These are phyloP conservation scores for Steinernema hermaphroditum DNA, from an alignment of 2,888 invertebrate genomes.

Conservation along the genomic window DNA sequence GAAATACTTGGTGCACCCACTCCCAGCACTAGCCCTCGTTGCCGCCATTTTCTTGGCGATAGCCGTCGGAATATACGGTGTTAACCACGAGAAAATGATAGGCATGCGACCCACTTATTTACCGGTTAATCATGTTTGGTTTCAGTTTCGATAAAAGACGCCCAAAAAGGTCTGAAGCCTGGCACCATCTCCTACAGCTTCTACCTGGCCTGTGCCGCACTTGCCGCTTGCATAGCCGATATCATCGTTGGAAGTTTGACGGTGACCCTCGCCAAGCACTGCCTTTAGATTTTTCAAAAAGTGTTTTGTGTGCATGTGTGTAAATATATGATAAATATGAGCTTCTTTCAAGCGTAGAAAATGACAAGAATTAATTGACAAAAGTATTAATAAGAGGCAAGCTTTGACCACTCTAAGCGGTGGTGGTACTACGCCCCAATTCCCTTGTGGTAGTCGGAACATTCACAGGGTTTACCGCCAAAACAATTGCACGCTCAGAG, in stretches of 20 bases:
- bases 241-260: not conserved
- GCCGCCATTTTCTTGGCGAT: not conserved
- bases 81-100: not conserved
- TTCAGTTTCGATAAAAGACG: not conserved
- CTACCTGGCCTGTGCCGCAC: conserved; percentile 2
- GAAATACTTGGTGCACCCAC: not conserved
- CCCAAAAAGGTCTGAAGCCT: not conserved
- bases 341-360: too few species aligned
- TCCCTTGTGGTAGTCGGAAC: too few species aligned
- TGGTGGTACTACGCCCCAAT: too few species aligned
- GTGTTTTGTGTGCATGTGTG: not conserved
- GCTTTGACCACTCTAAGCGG: too few species aligned
- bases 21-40: not conserved
- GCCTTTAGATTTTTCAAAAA: not conserved
- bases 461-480: too few species aligned
- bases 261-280: not conserved
- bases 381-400: too few species aligned
- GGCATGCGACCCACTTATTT: not conserved
- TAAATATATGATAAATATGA: not conserved
- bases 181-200: conserved; percentile 3
- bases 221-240: conserved; percentile 9
- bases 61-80: conserved; percentile 17
- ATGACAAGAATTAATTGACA: too few species aligned
- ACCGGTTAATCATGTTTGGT: not conserved
- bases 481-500: too few species aligned